Percentiles rank a stretch among this genome's conserved stretches.
Conservation (phyloP, 2,113 vertebrate species). For the Hippocampus comes region DNA sequence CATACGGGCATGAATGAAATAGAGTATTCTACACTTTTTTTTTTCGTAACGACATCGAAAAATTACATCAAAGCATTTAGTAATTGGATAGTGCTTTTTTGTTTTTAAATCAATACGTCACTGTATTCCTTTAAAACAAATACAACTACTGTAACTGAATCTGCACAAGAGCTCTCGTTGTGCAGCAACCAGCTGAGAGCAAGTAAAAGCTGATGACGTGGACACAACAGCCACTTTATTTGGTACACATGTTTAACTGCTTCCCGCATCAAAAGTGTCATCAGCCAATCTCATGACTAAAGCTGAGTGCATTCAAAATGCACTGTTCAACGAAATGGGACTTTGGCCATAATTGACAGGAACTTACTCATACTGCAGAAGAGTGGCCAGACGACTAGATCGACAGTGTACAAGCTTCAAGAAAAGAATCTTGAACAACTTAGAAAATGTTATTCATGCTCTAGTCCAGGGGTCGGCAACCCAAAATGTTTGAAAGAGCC, state of each 20-base stretch:
- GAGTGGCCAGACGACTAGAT: too few relatives aligned
- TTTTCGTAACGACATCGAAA: too few relatives aligned
- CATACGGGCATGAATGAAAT: too few relatives aligned
- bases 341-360: too few relatives aligned
- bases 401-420: background rate
- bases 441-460: background rate
- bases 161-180: background rate
- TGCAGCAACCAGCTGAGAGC: slow-evolving; percentile 10
- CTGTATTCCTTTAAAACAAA: slow-evolving; percentile 35
- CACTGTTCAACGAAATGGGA: background rate
- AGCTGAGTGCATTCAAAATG: background rate
- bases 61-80: background rate
- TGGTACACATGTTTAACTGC: background rate
- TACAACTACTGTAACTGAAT: background rate
- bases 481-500: too few relatives aligned
- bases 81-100: background rate
- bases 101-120: background rate
- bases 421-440: background rate
- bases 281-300: background rate
- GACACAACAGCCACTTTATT: slow-evolving; percentile 16
- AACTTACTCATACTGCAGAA: too few relatives aligned
- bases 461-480: too few relatives aligned
- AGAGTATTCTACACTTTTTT: too few relatives aligned
- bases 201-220: slow-evolving; percentile 38
- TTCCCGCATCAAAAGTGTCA: background rate